Conservation (phyloP, 2,888 invertebrate species). For the Brenthis ino region DNA sequence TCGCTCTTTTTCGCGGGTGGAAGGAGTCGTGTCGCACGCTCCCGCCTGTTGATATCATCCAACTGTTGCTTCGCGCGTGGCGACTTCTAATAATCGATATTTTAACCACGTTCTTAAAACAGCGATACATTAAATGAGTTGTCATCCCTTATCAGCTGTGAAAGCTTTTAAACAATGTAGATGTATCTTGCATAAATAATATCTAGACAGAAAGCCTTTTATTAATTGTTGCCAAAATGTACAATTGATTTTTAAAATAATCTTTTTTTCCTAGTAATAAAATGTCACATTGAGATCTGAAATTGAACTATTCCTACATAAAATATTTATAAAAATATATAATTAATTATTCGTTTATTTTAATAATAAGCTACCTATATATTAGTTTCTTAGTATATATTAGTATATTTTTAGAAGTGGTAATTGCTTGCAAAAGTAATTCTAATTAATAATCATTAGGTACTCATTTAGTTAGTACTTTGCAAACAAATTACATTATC, state of each 20-base stretch:
- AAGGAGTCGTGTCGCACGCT: constrained; percentile 63
- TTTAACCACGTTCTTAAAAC: constrained; percentile 66
- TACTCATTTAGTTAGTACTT: background rate
- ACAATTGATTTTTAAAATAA: background rate
- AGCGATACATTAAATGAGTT: constrained; percentile 45
- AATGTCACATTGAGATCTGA: too few species aligned
- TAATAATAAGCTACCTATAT: too few species aligned
- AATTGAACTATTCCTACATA: too few species aligned
- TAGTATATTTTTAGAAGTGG: too few species aligned
- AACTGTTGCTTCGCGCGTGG: constrained; percentile 79
- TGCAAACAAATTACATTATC: background rate
- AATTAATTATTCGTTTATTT: too few species aligned
- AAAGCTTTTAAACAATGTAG: background rate
- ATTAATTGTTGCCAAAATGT: background rate
- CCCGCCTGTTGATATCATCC: constrained; percentile 70
- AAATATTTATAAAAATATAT: too few species aligned
- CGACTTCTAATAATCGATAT: constrained; percentile 71
- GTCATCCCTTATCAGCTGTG: constrained; percentile 57
- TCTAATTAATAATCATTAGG: too few species aligned
- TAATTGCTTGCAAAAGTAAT: too few species aligned
- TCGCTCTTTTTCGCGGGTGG: constrained; percentile 44
- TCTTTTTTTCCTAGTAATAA: too few species aligned
- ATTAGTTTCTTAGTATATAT: too few species aligned
- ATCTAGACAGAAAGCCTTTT: background rate
- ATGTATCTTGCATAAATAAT: too few species aligned